These are phyloP conservation scores for Alosa alosa DNA, from an alignment of 2,113 vertebrate genomes.

Conservation along the genomic window DNA sequence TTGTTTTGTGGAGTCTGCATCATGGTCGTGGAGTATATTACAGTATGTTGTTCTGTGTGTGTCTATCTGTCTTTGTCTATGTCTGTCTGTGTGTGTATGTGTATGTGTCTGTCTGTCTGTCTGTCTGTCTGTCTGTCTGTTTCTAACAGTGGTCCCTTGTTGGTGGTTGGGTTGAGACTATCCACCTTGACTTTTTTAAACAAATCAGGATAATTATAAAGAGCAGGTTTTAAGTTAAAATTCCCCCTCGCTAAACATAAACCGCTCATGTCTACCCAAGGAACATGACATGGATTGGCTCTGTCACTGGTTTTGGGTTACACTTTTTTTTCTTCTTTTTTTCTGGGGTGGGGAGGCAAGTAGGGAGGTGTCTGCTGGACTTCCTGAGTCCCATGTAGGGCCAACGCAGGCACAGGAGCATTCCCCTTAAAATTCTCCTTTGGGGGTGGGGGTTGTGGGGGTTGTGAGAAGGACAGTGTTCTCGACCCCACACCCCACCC, in stretches of 20 bases:
- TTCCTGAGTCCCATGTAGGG: constrained; percentile 74
- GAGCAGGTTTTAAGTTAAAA: constrained; percentile 77
- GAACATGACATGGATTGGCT: constrained; percentile 77
- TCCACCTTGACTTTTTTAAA: constrained; percentile 64
- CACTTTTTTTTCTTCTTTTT: constrained; percentile 41
- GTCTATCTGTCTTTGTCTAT: background rate
- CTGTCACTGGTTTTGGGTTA: constrained; percentile 77
- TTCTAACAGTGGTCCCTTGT: constrained; percentile 67
- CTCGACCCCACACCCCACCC: constrained; percentile 54
- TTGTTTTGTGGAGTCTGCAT: background rate
- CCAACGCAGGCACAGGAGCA: constrained; percentile 66
- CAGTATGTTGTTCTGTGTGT: background rate
- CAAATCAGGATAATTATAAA: constrained; percentile 76
- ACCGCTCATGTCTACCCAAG: constrained; percentile 66
- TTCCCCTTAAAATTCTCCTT: constrained; percentile 39
- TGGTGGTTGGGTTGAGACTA: constrained; percentile 57
- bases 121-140: constrained; percentile 15
- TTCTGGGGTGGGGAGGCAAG: constrained; percentile 42
- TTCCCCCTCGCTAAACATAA: constrained; percentile 75
- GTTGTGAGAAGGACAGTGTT: constrained; percentile 50
- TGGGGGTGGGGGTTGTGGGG: constrained; percentile 25
- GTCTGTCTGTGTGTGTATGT: background rate
- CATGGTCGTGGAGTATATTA: background rate
- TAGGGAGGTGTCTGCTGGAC: constrained; percentile 73
- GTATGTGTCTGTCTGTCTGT: constrained; percentile 21